These are phyloP conservation scores for Epinotia ramella DNA, from an alignment of 2,888 invertebrate genomes.

Conservation along the genomic window DNA sequence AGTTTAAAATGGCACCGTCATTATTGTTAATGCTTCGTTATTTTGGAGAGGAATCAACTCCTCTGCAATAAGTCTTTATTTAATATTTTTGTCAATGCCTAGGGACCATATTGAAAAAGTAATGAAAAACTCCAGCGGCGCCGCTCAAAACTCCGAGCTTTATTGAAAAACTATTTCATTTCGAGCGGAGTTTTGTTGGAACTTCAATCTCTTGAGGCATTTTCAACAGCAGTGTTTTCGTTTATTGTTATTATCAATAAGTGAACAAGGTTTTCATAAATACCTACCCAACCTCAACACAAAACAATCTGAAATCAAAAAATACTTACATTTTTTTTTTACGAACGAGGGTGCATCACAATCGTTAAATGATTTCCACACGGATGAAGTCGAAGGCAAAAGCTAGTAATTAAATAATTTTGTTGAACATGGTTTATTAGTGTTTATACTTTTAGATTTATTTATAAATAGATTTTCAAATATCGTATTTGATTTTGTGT, in stretches of 20 bases:
- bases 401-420: too few species aligned
- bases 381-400: too few species aligned
- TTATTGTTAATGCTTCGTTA: neutral
- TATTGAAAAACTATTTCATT: slow-evolving; percentile 76
- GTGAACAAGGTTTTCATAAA: neutral
- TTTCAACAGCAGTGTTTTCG: slow-evolving; percentile 28
- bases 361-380: too few species aligned
- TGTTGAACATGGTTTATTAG: too few species aligned
- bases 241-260: neutral
- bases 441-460: too few species aligned
- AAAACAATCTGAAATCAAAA: neutral
- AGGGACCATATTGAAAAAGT: slow-evolving; percentile 67
- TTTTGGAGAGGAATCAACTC: slow-evolving; percentile 21
- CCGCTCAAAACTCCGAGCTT: slow-evolving; percentile 60
- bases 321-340: neutral
- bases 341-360: too few species aligned
- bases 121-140: slow-evolving; percentile 65
- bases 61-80: slow-evolving; percentile 28
- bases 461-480: too few species aligned
- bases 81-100: slow-evolving; percentile 48
- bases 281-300: neutral
- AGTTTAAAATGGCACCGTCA: neutral
- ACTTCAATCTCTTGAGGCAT: slow-evolving; percentile 52
- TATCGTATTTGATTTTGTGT: too few species aligned
- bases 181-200: slow-evolving; percentile 54